Conservation (phyloP, 2,797 vertebrate species). For the Peromyscus attwateri region DNA sequence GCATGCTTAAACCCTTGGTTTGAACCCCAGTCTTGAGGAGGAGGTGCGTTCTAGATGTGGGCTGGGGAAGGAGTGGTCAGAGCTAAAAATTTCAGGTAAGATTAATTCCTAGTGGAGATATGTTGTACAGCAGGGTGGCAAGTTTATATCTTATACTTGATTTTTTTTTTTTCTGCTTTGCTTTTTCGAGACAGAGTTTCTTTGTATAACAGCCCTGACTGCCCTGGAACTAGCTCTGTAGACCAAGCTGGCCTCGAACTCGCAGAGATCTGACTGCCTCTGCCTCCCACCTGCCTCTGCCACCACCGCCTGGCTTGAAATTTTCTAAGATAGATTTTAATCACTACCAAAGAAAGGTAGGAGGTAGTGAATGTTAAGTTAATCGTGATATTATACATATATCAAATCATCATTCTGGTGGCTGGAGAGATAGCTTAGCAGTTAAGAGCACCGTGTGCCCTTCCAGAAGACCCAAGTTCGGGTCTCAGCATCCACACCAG, state of each 20-base stretch:
- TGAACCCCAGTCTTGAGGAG: neutral
- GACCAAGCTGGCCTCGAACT: too few species aligned
- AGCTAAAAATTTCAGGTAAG: slow-evolving; percentile 10
- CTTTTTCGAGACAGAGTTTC: too few species aligned
- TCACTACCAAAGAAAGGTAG: neutral
- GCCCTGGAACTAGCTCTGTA: too few species aligned
- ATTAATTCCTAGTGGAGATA: neutral
- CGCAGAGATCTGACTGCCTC: too few species aligned
- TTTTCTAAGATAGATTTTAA: neutral
- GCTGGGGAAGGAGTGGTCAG: neutral
- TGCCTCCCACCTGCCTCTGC: too few species aligned
- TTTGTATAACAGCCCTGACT: too few species aligned
- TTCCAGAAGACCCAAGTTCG: neutral
- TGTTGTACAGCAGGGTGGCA: neutral
- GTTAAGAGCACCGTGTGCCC: neutral
- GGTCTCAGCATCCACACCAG: neutral
- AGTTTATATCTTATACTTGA: neutral
- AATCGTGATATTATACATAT: neutral
- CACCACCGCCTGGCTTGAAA: neutral
- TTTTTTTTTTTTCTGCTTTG: too few species aligned
- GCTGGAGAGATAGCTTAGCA: neutral
- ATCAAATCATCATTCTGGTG: neutral
- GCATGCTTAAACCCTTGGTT: neutral
- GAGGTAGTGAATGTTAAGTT: neutral
- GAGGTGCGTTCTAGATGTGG: neutral